Conservation (phyloP, 2,113 vertebrate species). For the Glaucomys volans region DNA sequence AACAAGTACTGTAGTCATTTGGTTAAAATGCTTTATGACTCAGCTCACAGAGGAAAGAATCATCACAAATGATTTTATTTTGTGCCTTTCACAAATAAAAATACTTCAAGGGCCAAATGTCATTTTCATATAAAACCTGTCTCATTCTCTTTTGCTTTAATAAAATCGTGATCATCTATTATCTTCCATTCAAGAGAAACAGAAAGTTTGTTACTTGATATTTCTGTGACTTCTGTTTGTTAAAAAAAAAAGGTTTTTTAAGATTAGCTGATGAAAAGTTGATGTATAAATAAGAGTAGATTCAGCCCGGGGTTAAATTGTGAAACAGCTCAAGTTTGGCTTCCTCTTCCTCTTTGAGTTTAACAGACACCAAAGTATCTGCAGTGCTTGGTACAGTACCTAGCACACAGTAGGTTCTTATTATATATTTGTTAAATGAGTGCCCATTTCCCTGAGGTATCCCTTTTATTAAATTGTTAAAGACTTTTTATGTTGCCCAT, state of each 20-base stretch:
- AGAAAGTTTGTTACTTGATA: conserved; percentile 36
- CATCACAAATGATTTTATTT: conserved; percentile 25
- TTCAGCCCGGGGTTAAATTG: neutral
- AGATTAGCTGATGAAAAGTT: neutral
- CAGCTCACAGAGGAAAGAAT: neutral
- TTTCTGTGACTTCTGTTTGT: neutral
- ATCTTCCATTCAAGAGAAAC: conserved; percentile 10
- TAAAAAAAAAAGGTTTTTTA: neutral
- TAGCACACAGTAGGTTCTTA: neutral
- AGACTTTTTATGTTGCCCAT: neutral
- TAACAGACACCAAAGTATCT: neutral
- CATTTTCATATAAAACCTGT: neutral
- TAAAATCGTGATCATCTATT: conserved; percentile 4
- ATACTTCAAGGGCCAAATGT: conserved; percentile 14
- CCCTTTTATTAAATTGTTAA: neutral
- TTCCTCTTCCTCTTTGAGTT: conserved; percentile 47
- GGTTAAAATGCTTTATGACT: conserved; percentile 48
- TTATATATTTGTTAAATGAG: conserved; percentile 4
- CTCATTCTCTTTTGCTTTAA: conserved; percentile 36
- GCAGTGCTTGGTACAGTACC: neutral
- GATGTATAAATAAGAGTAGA: neutral
- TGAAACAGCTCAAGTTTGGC: neutral
- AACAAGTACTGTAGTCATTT: neutral
- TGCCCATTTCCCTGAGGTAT: neutral
- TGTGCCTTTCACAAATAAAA: conserved; percentile 36